Base-by-base conservation (phyloP, 2,888 invertebrate species). In the Ectemnius cavifrons region DNA sequence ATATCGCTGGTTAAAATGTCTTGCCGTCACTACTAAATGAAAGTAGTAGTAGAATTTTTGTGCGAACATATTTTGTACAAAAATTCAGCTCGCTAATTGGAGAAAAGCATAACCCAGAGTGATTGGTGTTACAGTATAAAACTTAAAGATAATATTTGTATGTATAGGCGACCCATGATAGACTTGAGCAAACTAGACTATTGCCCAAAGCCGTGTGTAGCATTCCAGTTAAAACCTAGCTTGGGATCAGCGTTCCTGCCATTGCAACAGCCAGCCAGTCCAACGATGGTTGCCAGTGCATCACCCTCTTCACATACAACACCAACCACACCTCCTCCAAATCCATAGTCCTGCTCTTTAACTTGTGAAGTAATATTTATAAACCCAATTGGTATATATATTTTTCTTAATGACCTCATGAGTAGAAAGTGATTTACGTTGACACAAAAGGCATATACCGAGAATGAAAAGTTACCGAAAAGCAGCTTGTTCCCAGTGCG, bases 161-260 rank as follows among this genome's bases (percentile, higher is more conserved):
- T 78, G 73, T 73, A 70, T 81, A 91, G 92, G 88, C 90, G 91
- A 83, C 91, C 91, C 75, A 90, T 91, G 90, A 89, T 91, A 80
- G 92, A 92, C 85, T 88, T 92, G 88, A 91, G 91, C 82, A 91
- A 92, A 85, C 88, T 92, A 85, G 91, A 91, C 80, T 91, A 91
- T 85, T 91, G 91, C 86, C 91, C 92, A 85, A 95, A 94, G 91
- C 95, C 95, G 66, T 93, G 94, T 80, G 93, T 93, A 87, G 94
- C 94, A 81, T 96, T 96, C 92, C 95, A 95, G 87, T 92, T 96
- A 91, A 94, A 94, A 87, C 96, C 96, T 71, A 96, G 96, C 88
- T 93, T 94, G 81, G 95, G 95, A 83, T 96, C 96, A 63, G 96
- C 96, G 85, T 96, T 96, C 92, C 94, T 95, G 91, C 94, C 95